A percentile compares a stretch with the other conserved stretches of the same genome.
These are phyloP conservation scores for Sphaerophoria rueppellii DNA, from an alignment of 2,888 invertebrate genomes.

Conservation along the genomic window DNA sequence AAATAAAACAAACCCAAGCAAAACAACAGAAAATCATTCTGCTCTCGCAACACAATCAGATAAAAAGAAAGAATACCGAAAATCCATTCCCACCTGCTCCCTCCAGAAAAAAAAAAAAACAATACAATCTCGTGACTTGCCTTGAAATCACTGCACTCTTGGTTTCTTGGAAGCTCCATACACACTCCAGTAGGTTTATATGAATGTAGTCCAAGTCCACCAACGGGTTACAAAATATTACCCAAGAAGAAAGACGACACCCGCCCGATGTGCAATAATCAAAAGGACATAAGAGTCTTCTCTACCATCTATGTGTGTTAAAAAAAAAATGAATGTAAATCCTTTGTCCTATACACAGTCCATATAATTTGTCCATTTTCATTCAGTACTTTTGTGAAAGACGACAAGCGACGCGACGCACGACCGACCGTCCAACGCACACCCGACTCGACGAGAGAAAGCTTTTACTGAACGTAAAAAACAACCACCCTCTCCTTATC, in stretches of 20 bases:
- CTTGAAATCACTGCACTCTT: conserved; percentile 24
- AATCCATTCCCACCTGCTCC: not conserved
- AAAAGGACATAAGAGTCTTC: conserved; percentile 39
- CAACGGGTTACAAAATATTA: conserved; percentile 27
- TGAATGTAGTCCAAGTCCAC: not conserved
- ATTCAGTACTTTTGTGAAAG: not conserved
- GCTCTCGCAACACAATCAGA: conserved; percentile 7
- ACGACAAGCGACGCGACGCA: too few relatives aligned
- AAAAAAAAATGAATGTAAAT: conserved; percentile 10
- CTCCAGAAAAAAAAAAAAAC: not conserved
- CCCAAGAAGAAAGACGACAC: conserved; percentile 6
- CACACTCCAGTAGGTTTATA: not conserved
- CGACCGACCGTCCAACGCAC: too few relatives aligned
- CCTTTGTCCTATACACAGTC: conserved; percentile 19
- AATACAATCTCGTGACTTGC: not conserved
- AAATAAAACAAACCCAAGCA: conserved; percentile 34
- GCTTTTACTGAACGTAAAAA: conserved; percentile 42
- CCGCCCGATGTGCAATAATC: conserved; percentile 26
- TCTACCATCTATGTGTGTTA: not conserved
- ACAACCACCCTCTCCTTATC: too few relatives aligned
- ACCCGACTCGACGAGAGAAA: conserved; percentile 28
- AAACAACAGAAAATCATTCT: conserved; percentile 49
- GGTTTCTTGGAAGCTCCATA: not conserved
- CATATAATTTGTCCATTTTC: conserved; percentile 28
- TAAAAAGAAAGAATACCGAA: not conserved